Percentiles rank a stretch among this genome's conserved stretches.
Evolutionary conservation across 2,113 vertebrate species (phyloP).

Genomic region (Neoarius graeffei): DNA sequence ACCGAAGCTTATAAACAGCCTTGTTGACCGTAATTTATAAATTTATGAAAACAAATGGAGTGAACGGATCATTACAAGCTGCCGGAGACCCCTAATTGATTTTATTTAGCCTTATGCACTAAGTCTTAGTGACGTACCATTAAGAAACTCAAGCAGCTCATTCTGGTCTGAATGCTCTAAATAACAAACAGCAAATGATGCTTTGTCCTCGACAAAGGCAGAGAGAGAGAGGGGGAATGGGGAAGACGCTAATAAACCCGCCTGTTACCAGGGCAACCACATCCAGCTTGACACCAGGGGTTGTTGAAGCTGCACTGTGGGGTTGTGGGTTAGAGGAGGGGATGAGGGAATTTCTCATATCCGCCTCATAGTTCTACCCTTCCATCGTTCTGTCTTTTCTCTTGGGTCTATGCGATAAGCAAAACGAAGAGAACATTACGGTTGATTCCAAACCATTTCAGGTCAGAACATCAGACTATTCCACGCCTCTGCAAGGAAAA

Average conservation of each 20-base stretch:
- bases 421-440: conserved; percentile 35
- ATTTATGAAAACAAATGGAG: conserved; percentile 18
- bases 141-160: conserved; percentile 21
- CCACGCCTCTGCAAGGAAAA: background rate
- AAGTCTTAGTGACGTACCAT: conserved; percentile 18
- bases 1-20: conserved; percentile 10
- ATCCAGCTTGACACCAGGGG: conserved; percentile 53
- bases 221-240: background rate
- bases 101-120: conserved; percentile 7
- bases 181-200: conserved; percentile 38
- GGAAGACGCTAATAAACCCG: conserved; percentile 49
- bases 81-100: conserved; percentile 20
- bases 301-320: conserved; percentile 47
- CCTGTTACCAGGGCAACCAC: conserved; percentile 61
- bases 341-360: conserved; percentile 19
- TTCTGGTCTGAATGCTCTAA: conserved; percentile 4
- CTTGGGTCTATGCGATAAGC: conserved; percentile 29
- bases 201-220: conserved; percentile 19
- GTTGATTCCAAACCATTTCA: background rate
- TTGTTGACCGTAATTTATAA: conserved; percentile 25
- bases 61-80: conserved; percentile 14
- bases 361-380: background rate
- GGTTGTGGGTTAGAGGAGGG: conserved; percentile 4
- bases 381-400: conserved; percentile 20
- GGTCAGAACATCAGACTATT: background rate